These are phyloP conservation scores for Conomelus anceps DNA, from an alignment of 2,888 invertebrate genomes.

Conservation along the genomic window DNA sequence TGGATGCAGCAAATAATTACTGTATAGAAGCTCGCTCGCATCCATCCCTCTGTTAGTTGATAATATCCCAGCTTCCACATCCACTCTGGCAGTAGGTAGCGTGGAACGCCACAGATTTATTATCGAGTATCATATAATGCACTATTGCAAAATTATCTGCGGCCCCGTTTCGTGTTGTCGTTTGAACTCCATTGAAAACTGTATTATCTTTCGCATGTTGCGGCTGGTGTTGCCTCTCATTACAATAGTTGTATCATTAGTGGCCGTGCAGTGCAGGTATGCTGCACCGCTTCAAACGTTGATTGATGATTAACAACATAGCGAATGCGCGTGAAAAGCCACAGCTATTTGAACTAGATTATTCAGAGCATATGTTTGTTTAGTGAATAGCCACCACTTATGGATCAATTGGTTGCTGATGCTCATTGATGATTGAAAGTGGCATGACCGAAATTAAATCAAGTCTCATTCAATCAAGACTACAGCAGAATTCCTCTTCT, in stretches of 20 bases:
- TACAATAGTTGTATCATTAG: not conserved
- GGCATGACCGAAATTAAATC: too few species aligned
- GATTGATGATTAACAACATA: not conserved
- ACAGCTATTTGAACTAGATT: not conserved
- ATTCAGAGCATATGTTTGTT: not conserved
- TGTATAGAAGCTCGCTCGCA: not conserved
- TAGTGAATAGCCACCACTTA: not conserved
- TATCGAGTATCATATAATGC: not conserved
- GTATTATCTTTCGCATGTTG: not conserved
- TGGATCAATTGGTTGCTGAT: not conserved
- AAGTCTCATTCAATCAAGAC: too few species aligned
- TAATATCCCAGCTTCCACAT: too few species aligned
- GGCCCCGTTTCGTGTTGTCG: not conserved
- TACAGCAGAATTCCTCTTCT: too few species aligned
- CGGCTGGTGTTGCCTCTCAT: not conserved
- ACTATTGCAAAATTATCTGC: not conserved
- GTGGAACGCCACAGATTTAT: not conserved
- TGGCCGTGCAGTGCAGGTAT: not conserved
- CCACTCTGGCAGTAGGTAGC: not conserved
- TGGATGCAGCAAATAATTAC: not conserved
- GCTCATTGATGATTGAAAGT: too few species aligned
- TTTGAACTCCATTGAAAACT: not conserved
- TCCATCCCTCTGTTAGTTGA: not conserved
- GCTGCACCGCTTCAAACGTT: not conserved
- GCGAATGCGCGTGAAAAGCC: not conserved